Base-by-base conservation (phyloP, 2,113 vertebrate genomes). In the Labeo rohita region DNA sequence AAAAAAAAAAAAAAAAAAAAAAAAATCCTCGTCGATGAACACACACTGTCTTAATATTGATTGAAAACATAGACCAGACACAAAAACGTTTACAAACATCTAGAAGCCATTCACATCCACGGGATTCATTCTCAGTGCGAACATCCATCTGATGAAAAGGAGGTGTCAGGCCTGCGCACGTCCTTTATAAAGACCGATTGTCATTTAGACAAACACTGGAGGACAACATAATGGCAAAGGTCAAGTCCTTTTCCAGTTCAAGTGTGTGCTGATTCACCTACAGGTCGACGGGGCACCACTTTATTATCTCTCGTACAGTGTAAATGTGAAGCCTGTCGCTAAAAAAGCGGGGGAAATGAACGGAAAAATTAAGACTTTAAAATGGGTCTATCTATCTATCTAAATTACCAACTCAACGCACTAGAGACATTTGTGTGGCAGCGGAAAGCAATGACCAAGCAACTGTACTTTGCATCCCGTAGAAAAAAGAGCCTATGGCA, bases 171-270 rank as follows among this genome's bases (percentile, higher is more conserved):
- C 95, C 94, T 95, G 95, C 97, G 95, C 97, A 95, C 94, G 96
- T 96, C 95, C 94, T 95, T 92, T 96, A 98, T 96, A 97, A 97
- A 96, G 95, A 95, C 96, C 95, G 95, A 98, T 99, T 98, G 98
- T 98, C 96, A 96, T 98, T 98, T 97, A 97, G 97, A 96, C 97
- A 99, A 99, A 99, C 97, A 98, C 96, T 95, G 95, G 95, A 86
- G 95, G 94, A 94, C 95, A 95, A 96, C 96, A 98, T 96, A 97
- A 98, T 97, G 96, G 95, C 97, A 97, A 96, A 98, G 97, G 97
- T 99, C 98, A 99, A 97, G 97, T 97, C 96, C 96, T 96, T 96
- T 98, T 97, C 92, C 96, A 97, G 95, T 95, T 96, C 95, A 96
- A 97, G 97, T 97, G 96, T 96, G 96, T 94, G 95, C 95, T 95